phyloP scores from a whole-genome alignment of 2,888 invertebrate genomes.

The Euclidia mi region DNA sequence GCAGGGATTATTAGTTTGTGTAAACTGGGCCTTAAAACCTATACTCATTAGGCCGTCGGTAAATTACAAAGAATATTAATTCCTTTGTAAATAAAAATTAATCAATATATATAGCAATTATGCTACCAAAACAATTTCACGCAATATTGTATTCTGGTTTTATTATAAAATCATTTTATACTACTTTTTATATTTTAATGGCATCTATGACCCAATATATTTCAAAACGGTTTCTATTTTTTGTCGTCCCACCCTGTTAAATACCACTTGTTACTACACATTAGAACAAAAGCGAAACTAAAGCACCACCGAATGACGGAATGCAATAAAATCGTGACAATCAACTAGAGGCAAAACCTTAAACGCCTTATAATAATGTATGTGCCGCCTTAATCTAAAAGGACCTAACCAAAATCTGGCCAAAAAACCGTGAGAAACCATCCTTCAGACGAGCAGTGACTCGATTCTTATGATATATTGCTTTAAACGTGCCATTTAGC shows the following conservation, averaged over 20 bases:
- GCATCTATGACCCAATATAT: no score
- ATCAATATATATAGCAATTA: no score
- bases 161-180: no score
- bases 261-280: constrained; percentile 7
- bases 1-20: no score
- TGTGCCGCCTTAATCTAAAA: constrained; percentile 72
- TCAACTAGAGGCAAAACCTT: constrained; percentile 82
- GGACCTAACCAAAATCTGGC: constrained; percentile 69
- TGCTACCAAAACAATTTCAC: no score
- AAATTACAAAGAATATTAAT: no score
- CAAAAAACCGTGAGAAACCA: constrained; percentile 83
- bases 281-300: constrained; percentile 11
- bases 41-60: no score
- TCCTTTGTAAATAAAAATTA: no score
- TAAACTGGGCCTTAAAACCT: not conserved
- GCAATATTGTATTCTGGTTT: no score
- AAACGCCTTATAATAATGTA: constrained; percentile 60
- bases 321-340: constrained; percentile 79
- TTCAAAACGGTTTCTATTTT: not conserved
- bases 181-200: no score
- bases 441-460: constrained; percentile 81
- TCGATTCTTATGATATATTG: constrained; percentile 86
- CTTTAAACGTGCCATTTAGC: constrained; percentile 89
- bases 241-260: constrained; percentile 8
- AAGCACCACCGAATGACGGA: constrained; percentile 52